A percentile compares a stretch with the other conserved stretches of the same genome.
Evolutionary conservation across 1,140 invertebrate genomes (phyloP).

Genomic region (Bombus difficillimus): DNA sequence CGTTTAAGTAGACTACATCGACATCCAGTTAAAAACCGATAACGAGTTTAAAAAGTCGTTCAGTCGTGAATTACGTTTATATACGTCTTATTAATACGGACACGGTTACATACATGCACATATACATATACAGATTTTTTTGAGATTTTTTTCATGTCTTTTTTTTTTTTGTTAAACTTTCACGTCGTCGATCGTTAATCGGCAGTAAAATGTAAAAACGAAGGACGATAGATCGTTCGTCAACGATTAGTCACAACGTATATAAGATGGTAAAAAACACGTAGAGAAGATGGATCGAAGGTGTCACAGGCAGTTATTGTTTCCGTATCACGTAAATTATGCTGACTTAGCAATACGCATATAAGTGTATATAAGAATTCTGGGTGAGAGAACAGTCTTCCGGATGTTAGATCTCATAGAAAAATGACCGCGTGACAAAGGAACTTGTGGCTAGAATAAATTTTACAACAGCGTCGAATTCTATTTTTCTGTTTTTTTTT

Average conservation of each 20-base stretch:
- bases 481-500: not conserved
- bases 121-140: not conserved
- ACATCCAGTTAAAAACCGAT: slow-evolving; percentile 35
- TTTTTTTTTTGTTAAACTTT: not conserved
- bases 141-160: not conserved
- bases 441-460: slow-evolving; percentile 22
- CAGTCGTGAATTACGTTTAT: slow-evolving; percentile 10
- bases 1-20: slow-evolving; percentile 13
- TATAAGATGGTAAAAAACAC: slow-evolving; percentile 28
- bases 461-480: not conserved
- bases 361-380: slow-evolving; percentile 24
- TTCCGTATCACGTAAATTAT: slow-evolving; percentile 29
- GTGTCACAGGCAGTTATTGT: slow-evolving; percentile 37
- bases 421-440: slow-evolving; percentile 35
- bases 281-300: not conserved
- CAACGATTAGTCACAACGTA: not conserved
- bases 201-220: slow-evolving; percentile 31
- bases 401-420: slow-evolving; percentile 9
- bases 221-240: not conserved
- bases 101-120: slow-evolving; percentile 40
- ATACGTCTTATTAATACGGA: slow-evolving; percentile 24
- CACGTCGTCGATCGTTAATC: slow-evolving; percentile 19
- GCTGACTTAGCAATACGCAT: not conserved
- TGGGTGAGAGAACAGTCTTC: slow-evolving; percentile 34
- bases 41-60: slow-evolving; percentile 10